phyloP scores from a whole-genome alignment of 2,888 invertebrate genomes.

The Tachina lurida region DNA sequence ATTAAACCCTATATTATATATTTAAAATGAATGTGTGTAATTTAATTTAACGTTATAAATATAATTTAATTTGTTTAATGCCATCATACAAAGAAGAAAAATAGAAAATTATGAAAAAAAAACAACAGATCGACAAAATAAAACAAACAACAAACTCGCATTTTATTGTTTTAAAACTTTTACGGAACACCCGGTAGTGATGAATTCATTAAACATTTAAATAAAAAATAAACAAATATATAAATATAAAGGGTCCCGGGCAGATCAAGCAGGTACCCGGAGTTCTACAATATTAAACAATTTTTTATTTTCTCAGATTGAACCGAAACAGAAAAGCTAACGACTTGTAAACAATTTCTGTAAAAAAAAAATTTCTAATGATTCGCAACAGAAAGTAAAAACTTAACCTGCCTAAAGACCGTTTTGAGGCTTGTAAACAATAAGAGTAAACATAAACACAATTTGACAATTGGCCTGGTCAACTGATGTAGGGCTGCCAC shows the following conservation, averaged over 20 bases:
- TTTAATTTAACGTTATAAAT: conserved; percentile 62
- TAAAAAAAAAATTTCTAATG: no score
- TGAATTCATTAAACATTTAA: neutral
- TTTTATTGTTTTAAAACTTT: conserved; percentile 66
- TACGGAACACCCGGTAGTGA: conserved; percentile 55
- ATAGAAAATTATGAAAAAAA: conserved; percentile 26
- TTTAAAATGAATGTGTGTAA: conserved; percentile 74
- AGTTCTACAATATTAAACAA: no score
- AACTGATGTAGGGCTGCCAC: no score
- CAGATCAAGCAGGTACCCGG: neutral
- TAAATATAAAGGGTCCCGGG: neutral
- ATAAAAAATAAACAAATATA: conserved; percentile 1
- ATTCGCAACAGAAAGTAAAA: no score
- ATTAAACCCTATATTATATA: conserved; percentile 67
- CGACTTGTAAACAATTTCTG: no score
- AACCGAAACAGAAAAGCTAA: no score
- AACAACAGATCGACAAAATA: conserved; percentile 41
- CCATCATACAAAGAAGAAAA: conserved; percentile 59
- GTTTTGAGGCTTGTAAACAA: no score
- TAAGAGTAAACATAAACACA: no score
- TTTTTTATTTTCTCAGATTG: no score
- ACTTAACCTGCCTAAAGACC: no score
- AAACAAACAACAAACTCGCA: conserved; percentile 68
- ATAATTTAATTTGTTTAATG: conserved; percentile 55
- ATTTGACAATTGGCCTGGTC: no score